Evolutionary conservation across 2,113 vertebrate species (phyloP).

Genomic region (Bufo bufo): DNA sequence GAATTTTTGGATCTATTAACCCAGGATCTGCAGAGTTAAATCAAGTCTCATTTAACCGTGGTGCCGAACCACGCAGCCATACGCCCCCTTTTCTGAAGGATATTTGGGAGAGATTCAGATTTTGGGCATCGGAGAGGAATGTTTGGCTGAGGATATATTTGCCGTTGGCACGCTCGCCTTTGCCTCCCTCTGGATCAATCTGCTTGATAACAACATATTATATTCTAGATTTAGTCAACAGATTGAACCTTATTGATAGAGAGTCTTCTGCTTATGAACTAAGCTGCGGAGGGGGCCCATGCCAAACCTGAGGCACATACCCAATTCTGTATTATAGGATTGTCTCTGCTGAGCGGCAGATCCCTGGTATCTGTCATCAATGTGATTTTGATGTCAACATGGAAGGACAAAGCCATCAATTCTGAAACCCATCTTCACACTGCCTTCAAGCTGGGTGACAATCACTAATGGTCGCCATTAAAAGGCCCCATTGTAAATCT

Average conservation of each 20-base stretch:
- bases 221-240: slow-evolving; percentile 45
- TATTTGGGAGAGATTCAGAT: slow-evolving; percentile 39
- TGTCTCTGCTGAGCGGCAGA: not conserved
- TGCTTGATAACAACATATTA: slow-evolving; percentile 53
- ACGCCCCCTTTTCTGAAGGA: slow-evolving; percentile 22
- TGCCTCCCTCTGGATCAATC: slow-evolving; percentile 47
- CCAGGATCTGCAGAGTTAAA: slow-evolving; percentile 13
- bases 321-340: not conserved
- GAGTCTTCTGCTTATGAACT: slow-evolving; percentile 27
- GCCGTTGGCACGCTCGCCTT: slow-evolving; percentile 31
- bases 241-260: slow-evolving; percentile 45
- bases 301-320: slow-evolving; percentile 59
- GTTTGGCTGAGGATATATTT: slow-evolving; percentile 34
- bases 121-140: slow-evolving; percentile 39
- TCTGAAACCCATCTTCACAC: not conserved
- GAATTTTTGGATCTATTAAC: slow-evolving; percentile 5
- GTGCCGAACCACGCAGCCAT: slow-evolving; percentile 18
- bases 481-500: not conserved
- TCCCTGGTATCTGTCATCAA: not conserved
- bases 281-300: slow-evolving; percentile 31
- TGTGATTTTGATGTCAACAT: not conserved
- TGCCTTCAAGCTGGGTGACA: not conserved
- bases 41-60: not conserved
- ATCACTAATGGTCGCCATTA: not conserved
- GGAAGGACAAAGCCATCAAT: not conserved